phyloP scores from a whole-genome alignment of 2,113 vertebrate genomes.

The Semicossyphus pulcher region DNA sequence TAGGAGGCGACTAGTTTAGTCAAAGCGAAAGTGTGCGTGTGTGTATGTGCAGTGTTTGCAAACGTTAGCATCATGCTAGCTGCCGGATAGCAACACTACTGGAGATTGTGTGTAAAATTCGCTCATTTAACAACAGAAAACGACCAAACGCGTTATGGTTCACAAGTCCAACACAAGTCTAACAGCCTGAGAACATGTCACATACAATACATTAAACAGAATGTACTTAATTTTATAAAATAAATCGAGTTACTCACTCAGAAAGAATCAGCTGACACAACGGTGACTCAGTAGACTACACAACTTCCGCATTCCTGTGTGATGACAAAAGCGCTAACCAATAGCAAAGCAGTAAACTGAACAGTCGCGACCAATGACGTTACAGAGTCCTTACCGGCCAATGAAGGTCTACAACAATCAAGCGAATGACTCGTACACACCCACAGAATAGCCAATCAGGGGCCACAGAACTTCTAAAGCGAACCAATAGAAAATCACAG shows the following conservation, averaged over 20 bases:
- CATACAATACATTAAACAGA: conserved; percentile 6
- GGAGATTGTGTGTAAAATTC: conserved; percentile 21
- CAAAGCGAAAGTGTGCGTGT: conserved; percentile 53
- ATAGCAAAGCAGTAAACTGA: conserved; percentile 31
- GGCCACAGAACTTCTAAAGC: background rate
- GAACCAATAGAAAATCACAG: conserved; percentile 88
- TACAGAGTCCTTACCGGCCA: conserved; percentile 35
- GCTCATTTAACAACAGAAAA: conserved; percentile 17
- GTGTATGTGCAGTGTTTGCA: conserved; percentile 29
- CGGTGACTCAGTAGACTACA: conserved; percentile 87
- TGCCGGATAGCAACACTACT: conserved; percentile 52
- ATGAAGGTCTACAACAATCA: conserved; percentile 44
- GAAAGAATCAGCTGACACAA: conserved; percentile 88
- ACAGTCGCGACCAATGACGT: conserved; percentile 39
- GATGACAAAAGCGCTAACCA: conserved; percentile 76
- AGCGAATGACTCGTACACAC: conserved; percentile 72
- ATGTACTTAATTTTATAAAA: conserved; percentile 62
- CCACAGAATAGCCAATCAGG: conserved; percentile 80
- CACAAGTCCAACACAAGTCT: conserved; percentile 4
- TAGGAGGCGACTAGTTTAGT: conserved; percentile 4
- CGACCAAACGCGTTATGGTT: conserved; percentile 4
- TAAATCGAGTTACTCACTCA: conserved; percentile 87
- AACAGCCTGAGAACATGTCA: conserved; percentile 3
- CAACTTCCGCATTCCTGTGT: conserved; percentile 84
- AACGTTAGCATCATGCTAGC: conserved; percentile 71